Base-by-base conservation (phyloP, 2,797 vertebrate genomes). In the Pteropus rufus region DNA sequence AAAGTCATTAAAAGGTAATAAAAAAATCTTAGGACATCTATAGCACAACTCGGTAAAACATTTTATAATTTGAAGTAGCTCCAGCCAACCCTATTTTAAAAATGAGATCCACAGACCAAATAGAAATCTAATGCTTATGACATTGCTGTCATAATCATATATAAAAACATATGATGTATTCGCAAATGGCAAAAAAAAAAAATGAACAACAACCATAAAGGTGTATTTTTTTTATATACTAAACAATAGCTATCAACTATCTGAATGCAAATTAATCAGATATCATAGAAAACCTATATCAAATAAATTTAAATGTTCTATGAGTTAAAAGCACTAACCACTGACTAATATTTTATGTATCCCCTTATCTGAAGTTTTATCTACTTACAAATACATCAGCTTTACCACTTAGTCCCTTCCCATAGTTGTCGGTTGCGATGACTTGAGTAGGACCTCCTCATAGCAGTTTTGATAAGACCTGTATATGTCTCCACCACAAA, bases 401-500 rank as follows among this genome's bases (percentile, higher is more conserved):
- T 60, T 99, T 99, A 98, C 98, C 99, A 97, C 99, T 99, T 95
- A 99, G 98, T 14, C 99, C 99, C 96, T 98, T 99, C 9, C 99
- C 99, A 1, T 99, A 99, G 98, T 99, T 72, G 2, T 99, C 99
- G 0, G 99, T 99, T 79, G 99, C 99, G 39, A 99, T 99, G 76
- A 99, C 99, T 98, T 99, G 98, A 99, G 98, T 99, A 99, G 64
- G 99, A 99, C 85, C 99, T 98, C 91, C 99, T 99, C 96, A 99
- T 99, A 79, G 99, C 99, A 0, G 99, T 99, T 98, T 99, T 99
- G 98, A 99, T 98, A 49, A 99, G 96, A 3, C 99, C 99, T 0
- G 99, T 99, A 98, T 99, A 99, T 34, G 98, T 98, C 98, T 99
- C 99, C 3, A 99, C 99, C 90, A 99, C 99, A 77, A 99, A 99